phyloP scores from a whole-genome alignment of 1,140 invertebrate genomes.

The Megathymus violae region DNA sequence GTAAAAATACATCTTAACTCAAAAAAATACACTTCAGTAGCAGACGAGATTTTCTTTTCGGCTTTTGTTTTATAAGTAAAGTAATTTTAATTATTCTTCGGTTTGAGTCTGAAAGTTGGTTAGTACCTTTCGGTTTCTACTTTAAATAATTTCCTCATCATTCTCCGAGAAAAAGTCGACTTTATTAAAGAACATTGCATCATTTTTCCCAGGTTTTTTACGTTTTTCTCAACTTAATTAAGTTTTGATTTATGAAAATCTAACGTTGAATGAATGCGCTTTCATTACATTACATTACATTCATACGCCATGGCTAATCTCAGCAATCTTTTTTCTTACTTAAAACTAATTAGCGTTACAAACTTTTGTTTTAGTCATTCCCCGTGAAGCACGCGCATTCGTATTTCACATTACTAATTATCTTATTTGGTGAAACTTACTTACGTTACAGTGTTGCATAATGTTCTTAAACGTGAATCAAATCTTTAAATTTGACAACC shows the following conservation, averaged over 20 bases:
- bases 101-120: background rate
- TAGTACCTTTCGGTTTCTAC: background rate
- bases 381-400: no score
- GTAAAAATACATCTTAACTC: background rate
- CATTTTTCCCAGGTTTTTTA: background rate
- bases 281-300: no score
- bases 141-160: background rate
- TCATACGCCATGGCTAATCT: no score
- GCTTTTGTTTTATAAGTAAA: background rate
- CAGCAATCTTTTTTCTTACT: no score
- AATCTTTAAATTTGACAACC: no score
- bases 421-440: no score
- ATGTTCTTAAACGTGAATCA: no score
- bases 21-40: conserved; percentile 2
- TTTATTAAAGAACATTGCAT: background rate
- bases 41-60: background rate
- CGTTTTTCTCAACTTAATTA: background rate
- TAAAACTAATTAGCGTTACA: no score
- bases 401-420: no score
- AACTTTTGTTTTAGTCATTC: no score
- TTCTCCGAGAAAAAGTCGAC: background rate
- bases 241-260: background rate
- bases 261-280: no score
- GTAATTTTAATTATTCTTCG: conserved; percentile 1
- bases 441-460: no score